These are phyloP conservation scores for Molossus alvarezi DNA, from an alignment of 2,797 vertebrate species.

Conservation along the genomic window DNA sequence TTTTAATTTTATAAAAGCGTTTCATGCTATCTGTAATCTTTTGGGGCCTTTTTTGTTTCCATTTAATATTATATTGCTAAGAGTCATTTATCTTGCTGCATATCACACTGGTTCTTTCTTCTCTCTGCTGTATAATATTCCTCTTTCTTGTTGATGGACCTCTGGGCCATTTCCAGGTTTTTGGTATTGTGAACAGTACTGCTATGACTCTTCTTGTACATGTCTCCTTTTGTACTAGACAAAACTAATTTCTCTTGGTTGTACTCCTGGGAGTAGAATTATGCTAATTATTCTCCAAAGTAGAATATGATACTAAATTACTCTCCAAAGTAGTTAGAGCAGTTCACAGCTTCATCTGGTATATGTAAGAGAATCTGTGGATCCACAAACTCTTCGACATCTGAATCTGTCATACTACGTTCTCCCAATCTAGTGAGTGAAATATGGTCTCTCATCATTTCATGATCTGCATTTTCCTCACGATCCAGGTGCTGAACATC, in stretches of 20 bases:
- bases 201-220: neutral
- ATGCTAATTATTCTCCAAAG: neutral
- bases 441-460: neutral
- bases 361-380: neutral
- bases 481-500: neutral
- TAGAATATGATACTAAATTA: neutral
- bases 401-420: neutral
- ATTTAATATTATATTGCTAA: neutral
- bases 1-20: neutral
- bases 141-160: neutral
- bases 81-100: neutral
- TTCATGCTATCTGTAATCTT: neutral
- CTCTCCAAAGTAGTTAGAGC: neutral
- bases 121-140: neutral
- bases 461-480: neutral
- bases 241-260: neutral
- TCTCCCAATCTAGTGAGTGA: neutral
- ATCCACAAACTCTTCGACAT: rapidly evolving
- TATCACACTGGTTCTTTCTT: neutral
- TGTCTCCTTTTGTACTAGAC: neutral
- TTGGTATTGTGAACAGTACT: neutral
- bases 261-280: neutral
- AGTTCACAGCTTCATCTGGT: neutral
- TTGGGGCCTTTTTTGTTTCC: neutral
- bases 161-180: neutral